Conservation (phyloP, 2,888 invertebrate species). For the Torymus texanus region DNA sequence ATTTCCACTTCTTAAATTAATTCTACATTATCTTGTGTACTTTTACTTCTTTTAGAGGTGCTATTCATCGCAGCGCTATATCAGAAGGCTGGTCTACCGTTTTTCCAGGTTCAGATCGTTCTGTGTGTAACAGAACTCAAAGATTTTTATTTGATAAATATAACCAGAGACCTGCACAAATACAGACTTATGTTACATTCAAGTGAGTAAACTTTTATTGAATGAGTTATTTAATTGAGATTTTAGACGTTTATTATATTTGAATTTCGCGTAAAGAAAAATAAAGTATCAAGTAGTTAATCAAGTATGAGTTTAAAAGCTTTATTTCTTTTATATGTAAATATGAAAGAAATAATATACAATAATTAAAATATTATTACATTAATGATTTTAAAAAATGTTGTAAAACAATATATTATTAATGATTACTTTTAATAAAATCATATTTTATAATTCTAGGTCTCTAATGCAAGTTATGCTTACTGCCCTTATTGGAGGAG, state of each 20-base stretch:
- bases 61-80: conserved; percentile 76
- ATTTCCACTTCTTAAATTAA: neutral
- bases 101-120: conserved; percentile 89
- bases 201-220: conserved; percentile 60
- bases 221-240: neutral
- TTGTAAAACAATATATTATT: neutral
- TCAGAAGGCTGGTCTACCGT: conserved; percentile 82
- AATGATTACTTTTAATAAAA: neutral
- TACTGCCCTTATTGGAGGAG: conserved; percentile 77
- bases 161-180: conserved; percentile 86
- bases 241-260: too few species aligned
- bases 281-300: too few species aligned
- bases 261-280: too few species aligned
- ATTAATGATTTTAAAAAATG: conserved; percentile 55
- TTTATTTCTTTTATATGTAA: too few species aligned
- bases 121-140: conserved; percentile 89
- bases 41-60: conserved; percentile 68
- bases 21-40: conserved; percentile 28
- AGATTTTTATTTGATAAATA: conserved; percentile 82
- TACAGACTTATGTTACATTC: conserved; percentile 84
- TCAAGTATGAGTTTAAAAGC: too few species aligned
- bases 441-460: conserved; percentile 65
- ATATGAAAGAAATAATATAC: neutral
- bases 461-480: conserved; percentile 77
- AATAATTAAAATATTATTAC: conserved; percentile 17